A percentile compares a stretch with the other conserved stretches of the same genome.
phyloP scores from a whole-genome alignment of 2,797 vertebrate genomes.

The Pelodytes ibericus region DNA sequence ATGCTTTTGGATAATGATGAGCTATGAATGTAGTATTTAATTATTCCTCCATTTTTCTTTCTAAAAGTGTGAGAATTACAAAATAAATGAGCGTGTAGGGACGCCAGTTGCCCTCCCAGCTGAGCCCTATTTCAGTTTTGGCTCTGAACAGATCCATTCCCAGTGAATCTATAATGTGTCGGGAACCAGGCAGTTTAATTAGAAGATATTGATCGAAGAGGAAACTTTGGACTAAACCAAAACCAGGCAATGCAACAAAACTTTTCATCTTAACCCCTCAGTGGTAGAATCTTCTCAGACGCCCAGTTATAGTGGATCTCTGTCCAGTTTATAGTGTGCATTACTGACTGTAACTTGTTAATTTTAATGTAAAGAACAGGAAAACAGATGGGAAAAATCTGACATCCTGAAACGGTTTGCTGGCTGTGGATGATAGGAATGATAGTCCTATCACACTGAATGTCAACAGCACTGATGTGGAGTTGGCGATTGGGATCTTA shows the following conservation, averaged over 20 bases:
- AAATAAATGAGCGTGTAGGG: slow-evolving; percentile 35
- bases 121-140: slow-evolving; percentile 53
- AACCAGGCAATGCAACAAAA: slow-evolving; percentile 45
- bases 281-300: neutral
- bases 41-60: slow-evolving; percentile 15
- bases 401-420: too few relatives aligned
- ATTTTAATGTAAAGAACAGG: too few relatives aligned
- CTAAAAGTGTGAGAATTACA: slow-evolving; percentile 19
- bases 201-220: slow-evolving; percentile 50
- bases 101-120: slow-evolving; percentile 33
- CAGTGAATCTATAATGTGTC: slow-evolving; percentile 52
- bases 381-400: too few relatives aligned
- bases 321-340: neutral
- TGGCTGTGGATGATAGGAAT: too few relatives aligned
- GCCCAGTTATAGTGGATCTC: neutral
- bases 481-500: too few relatives aligned
- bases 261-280: slow-evolving; percentile 24
- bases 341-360: too few relatives aligned
- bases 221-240: slow-evolving; percentile 48
- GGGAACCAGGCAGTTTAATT: slow-evolving; percentile 55
- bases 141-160: slow-evolving; percentile 53
- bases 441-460: too few relatives aligned
- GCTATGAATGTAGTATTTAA: neutral
- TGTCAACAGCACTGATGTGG: too few relatives aligned
- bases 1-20: neutral